Evolutionary conservation across 2,113 vertebrate genomes (phyloP).

Genomic region (Oncorhynchus masou): DNA sequence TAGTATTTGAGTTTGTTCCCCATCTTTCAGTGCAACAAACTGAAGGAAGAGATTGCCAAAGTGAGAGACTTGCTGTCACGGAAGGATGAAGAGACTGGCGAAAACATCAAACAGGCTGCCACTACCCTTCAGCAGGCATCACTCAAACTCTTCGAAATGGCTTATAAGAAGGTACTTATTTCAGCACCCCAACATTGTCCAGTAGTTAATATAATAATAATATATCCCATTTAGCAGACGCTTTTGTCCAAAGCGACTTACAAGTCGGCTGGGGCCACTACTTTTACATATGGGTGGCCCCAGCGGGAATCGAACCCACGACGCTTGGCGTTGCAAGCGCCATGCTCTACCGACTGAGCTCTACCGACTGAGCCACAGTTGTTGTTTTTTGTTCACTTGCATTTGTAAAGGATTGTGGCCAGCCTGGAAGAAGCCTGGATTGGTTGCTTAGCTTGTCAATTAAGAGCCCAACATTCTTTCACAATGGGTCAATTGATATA

Average conservation of each 20-base stretch:
- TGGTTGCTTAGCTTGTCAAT: not conserved
- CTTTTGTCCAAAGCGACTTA: too few relatives aligned
- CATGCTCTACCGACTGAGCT: too few relatives aligned
- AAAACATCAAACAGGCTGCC: conserved; percentile 93
- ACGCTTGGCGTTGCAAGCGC: too few relatives aligned
- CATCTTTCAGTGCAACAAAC: conserved; percentile 83
- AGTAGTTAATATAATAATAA: too few relatives aligned
- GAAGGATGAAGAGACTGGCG: conserved; percentile 92
- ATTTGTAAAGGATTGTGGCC: not conserved
- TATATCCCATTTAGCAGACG: too few relatives aligned
- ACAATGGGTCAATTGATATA: not conserved
- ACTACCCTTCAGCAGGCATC: conserved; percentile 91
- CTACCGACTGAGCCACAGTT: too few relatives aligned
- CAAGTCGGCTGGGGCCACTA: too few relatives aligned
- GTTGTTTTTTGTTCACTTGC: not conserved
- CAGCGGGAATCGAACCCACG: too few relatives aligned
- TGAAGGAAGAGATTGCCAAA: conserved; percentile 92
- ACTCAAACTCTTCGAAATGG: conserved; percentile 96
- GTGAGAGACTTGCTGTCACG: conserved; percentile 88
- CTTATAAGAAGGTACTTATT: conserved; percentile 92
- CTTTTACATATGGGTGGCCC: too few relatives aligned
- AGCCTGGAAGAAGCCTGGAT: not conserved
- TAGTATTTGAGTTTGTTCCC: not conserved
- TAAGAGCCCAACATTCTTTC: too few relatives aligned
- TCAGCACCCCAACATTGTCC: rapidly evolving